Evolutionary conservation across 2,888 invertebrate species (phyloP), one percentile per base, ranked within the genome.

Genomic region (Mactromeris polynyma): DNA sequence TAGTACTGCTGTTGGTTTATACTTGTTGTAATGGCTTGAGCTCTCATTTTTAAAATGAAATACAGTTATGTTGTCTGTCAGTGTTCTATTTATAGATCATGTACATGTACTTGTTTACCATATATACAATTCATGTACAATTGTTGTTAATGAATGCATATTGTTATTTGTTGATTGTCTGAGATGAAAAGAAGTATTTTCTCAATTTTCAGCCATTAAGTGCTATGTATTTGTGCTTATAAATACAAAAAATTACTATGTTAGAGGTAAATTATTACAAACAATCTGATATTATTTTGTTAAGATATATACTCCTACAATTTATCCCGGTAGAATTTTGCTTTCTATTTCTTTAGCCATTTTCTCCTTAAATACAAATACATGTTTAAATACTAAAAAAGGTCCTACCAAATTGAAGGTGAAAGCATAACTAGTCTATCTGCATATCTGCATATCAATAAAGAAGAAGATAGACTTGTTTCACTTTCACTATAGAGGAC

Each of bases 221-320:
- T 73, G 73, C 73, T 73, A 73, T 33, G 0, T 19, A 73, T 11
- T 73, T 73, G 73, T 73, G 73, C 73, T 73, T 73, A 73, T 73
- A n/a, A 46, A 26, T 58, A n/a, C n/a, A 26, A 1, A 58, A 19
- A 14, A 4, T 2, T n/a, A 58, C 26, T n/a, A 33, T 73, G 36
- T 31, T 69, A 36, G 26, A 58, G 19, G 58, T 73, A 73, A 73
- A 33, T 14, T 33, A 26, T 1, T 36, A 73, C 14, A 14, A 36
- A 73, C 14, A 26, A 26, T 64, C 26, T n/a, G n/a, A n/a, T 64
- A 64, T 64, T 64, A 64, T 26, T 26, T 26, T 58, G 21, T 58
- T n/a, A 58, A n/a, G 6, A n/a, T 58, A 58, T 6, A 58, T 58
- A n/a, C n/a, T 58, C 21, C 58, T n/a, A 19, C n/a, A 2, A 58